Conservation (phyloP, 2,113 vertebrate species). For the Phocoena sinus region DNA sequence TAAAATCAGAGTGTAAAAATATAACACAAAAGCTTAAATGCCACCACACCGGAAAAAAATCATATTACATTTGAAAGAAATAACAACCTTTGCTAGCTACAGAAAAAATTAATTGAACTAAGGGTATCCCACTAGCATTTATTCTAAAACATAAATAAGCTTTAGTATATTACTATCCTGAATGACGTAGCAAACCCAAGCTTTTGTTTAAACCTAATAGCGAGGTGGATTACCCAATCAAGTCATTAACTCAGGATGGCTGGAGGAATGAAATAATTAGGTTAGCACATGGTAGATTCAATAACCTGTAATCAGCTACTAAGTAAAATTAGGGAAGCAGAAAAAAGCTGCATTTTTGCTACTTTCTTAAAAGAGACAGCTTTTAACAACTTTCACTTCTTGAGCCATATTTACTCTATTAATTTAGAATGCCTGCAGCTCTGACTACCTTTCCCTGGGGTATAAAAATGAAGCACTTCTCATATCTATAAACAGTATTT, state of each 20-base stretch:
- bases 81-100: not conserved
- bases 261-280: not conserved
- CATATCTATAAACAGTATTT: not conserved
- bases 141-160: not conserved
- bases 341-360: not conserved
- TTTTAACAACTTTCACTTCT: constrained; percentile 19
- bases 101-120: not conserved
- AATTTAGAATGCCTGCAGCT: not conserved
- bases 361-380: constrained; percentile 11
- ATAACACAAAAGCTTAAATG: not conserved
- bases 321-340: not conserved
- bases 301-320: constrained; percentile 44
- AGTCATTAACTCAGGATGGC: not conserved
- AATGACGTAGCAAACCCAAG: not conserved
- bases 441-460: not conserved
- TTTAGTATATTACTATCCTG: constrained; percentile 24
- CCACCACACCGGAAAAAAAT: not conserved
- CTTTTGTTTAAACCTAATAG: constrained; percentile 40
- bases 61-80: constrained; percentile 5
- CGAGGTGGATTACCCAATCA: constrained; percentile 24
- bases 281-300: not conserved
- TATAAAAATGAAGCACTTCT: not conserved
- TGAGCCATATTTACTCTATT: not conserved
- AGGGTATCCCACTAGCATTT: not conserved
- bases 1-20: not conserved